Conservation (phyloP, 1,140 invertebrate genomes). For the Drosophila sturtevanti region DNA sequence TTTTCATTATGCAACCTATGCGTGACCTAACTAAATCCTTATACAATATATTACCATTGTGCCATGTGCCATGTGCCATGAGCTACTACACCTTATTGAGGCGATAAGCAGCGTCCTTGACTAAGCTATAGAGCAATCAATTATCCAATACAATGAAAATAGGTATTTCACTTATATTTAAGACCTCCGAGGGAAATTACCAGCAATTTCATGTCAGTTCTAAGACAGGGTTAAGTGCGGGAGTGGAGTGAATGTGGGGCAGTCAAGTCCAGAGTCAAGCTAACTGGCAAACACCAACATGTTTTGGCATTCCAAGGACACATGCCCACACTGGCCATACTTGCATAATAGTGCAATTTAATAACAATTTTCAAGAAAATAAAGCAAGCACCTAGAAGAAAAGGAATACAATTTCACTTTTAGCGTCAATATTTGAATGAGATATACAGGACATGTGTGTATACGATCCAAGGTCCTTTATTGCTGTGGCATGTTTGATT, state of each 20-base stretch:
- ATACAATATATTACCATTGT: too few relatives aligned
- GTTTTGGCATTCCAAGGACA: slow-evolving; percentile 57
- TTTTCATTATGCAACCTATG: slow-evolving; percentile 35
- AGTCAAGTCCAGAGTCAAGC: neutral
- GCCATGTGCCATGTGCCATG: too few relatives aligned
- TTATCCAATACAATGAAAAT: slow-evolving; percentile 52
- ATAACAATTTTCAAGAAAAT: neutral
- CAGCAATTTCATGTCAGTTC: slow-evolving; percentile 34
- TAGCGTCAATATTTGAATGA: slow-evolving; percentile 50
- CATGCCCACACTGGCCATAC: neutral
- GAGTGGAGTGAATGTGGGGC: neutral
- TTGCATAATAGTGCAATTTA: slow-evolving; percentile 37
- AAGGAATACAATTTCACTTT: slow-evolving; percentile 13
- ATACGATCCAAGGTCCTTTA: slow-evolving; percentile 2
- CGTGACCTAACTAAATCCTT: slow-evolving; percentile 46
- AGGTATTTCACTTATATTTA: neutral
- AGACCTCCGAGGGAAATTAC: slow-evolving; percentile 39
- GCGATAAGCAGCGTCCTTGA: slow-evolving; percentile 52
- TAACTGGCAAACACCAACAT: slow-evolving; percentile 18
- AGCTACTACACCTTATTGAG: slow-evolving; percentile 11
- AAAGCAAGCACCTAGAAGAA: slow-evolving; percentile 16
- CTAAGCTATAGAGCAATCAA: slow-evolving; percentile 49
- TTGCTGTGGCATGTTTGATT: slow-evolving; percentile 42
- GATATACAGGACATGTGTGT: slow-evolving; percentile 9
- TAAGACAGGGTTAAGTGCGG: neutral